Evolutionary conservation across 2,797 vertebrate genomes (phyloP), one percentile per base, ranked within the genome.

Genomic region (Manis crassicaudata): DNA sequence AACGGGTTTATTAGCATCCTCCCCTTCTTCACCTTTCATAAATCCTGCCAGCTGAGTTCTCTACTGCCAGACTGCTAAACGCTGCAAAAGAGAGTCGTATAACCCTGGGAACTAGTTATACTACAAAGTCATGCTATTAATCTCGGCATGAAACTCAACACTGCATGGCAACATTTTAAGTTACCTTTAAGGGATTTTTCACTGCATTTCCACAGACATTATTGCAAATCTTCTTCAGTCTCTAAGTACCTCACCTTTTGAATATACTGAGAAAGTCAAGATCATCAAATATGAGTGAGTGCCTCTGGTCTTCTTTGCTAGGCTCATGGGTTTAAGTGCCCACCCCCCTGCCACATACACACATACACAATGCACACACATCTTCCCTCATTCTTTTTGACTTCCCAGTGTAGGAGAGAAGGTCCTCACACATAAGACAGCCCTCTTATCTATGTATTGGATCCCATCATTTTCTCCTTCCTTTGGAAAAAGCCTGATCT

Each of bases 81-180:
- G 56, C 4, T 83, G 52, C 93, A 92, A 86, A 95, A 87, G 70
- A 63, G 86, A 94, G 75, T 86, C 91, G 56, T 73, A 92, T 4
- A 80, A 58, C 6, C 4, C 68, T 90, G 84, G 81, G n/a, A 81
- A 84, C 72, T 32, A 35, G 40, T 43, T 58, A 62, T 32, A 92
- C 52, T 89, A 60, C 83, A 95, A 81, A 92, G 32, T 23, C 54
- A 40, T 43, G 56, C 82, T 90, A 84, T 84, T 88, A 84, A 90
- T 68, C 81, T 94, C 23, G 3, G 70, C 11, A 2, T 87, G 84
- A 96, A 94, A 70, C 54, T 32, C 58, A 67, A 25, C 8, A 35
- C 81, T 50, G 4, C 79, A 76, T 65, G 67, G 86, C 16, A 84
- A 90, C 10, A 16, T 88, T 81, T 65, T 75, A 27, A 56, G 43